These are phyloP conservation scores for Dicerorhinus sumatrensis DNA, from an alignment of 2,113 vertebrate species.

Conservation along the genomic window DNA sequence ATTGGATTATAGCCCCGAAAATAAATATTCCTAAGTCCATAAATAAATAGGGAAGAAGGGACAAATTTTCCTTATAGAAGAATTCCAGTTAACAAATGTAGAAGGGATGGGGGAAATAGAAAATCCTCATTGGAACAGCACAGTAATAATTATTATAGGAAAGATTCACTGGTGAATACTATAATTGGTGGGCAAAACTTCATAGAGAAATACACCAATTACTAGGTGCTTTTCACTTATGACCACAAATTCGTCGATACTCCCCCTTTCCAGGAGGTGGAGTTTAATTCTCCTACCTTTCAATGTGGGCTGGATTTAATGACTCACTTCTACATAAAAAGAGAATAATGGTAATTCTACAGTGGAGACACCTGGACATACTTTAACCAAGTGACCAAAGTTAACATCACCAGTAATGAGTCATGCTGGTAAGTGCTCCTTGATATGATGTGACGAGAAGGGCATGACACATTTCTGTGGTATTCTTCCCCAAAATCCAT, in stretches of 20 bases:
- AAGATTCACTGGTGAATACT: background rate
- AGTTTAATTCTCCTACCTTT: background rate
- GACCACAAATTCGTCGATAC: background rate
- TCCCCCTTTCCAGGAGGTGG: background rate
- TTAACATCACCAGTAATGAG: background rate
- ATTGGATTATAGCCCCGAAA: background rate
- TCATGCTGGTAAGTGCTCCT: background rate
- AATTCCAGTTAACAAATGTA: conserved; percentile 16
- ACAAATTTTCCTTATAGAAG: background rate
- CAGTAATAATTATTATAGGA: background rate
- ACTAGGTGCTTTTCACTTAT: background rate
- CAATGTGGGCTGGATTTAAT: background rate
- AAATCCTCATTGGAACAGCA: background rate
- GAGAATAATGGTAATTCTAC: background rate
- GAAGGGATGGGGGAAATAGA: background rate
- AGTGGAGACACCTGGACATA: background rate
- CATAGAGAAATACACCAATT: background rate
- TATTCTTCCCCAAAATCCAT: background rate
- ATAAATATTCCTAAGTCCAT: background rate
- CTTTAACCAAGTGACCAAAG: background rate
- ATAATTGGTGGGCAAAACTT: background rate
- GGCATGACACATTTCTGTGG: background rate
- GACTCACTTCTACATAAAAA: background rate
- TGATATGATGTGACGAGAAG: background rate
- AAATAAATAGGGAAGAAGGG: background rate